phyloP scores from a whole-genome alignment of 2,113 vertebrate species.

The Sclerurus mexicanus region DNA sequence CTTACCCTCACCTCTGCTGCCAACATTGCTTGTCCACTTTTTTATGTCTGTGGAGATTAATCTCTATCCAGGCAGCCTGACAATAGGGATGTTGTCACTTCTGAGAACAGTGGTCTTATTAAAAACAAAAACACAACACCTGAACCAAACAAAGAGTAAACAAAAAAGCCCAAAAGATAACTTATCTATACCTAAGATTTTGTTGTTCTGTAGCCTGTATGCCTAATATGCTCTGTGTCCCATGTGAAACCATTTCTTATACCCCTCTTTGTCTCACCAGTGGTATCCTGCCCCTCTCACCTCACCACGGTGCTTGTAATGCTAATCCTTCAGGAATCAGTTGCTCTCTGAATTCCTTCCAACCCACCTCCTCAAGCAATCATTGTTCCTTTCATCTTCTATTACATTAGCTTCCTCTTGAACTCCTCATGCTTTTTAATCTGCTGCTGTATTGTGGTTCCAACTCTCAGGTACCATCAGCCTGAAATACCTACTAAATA shows the following conservation, averaged over 20 bases:
- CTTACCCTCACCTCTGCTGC: fast-evolving
- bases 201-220: neutral
- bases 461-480: neutral
- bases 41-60: neutral
- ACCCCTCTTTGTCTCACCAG: neutral
- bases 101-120: neutral
- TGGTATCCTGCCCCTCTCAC: neutral
- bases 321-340: neutral
- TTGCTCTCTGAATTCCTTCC: slow-evolving; percentile 40
- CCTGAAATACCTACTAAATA: neutral
- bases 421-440: neutral
- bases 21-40: neutral
- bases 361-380: neutral
- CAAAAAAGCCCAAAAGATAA: neutral
- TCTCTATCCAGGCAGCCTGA: neutral
- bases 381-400: slow-evolving; percentile 33
- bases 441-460: neutral
- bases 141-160: neutral
- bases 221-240: neutral
- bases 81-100: neutral
- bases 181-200: neutral
- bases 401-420: neutral
- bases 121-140: neutral
- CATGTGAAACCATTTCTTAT: neutral
- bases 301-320: neutral